Conservation (phyloP, 30 jellyfish, hydroid and myxozoan genomes). For the Aurelia aurita region DNA sequence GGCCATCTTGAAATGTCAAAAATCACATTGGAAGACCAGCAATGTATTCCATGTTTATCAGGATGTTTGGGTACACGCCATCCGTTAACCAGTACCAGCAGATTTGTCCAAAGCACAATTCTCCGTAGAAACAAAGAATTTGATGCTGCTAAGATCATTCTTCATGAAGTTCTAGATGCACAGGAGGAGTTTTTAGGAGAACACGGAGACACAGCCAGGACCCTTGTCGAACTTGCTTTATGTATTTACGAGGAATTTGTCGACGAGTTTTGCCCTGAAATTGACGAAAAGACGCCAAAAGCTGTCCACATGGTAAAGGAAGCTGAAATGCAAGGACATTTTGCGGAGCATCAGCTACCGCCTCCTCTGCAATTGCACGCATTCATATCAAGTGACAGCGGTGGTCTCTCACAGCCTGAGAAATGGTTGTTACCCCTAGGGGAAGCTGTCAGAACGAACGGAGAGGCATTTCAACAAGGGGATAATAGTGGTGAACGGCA, state of each 20-base stretch:
- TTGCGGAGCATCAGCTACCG: too few relatives aligned
- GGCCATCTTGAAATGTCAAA: too few relatives aligned
- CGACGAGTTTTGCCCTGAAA: background rate
- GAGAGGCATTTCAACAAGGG: too few relatives aligned
- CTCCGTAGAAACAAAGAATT: slow-evolving; percentile 3
- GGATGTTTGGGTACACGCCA: slow-evolving; percentile 20
- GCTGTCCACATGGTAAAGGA: background rate
- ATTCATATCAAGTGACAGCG: too few relatives aligned
- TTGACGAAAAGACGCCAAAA: background rate
- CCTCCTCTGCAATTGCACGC: too few relatives aligned
- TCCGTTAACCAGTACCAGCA: slow-evolving; percentile 39
- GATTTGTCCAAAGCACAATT: background rate
- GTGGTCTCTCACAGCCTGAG: too few relatives aligned
- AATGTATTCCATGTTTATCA: background rate
- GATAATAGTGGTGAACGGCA: too few relatives aligned
- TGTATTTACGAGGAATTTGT: slow-evolving; percentile 11
- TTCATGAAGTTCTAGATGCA: slow-evolving; percentile 29
- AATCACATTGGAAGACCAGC: too few relatives aligned
- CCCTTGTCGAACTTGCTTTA: slow-evolving; percentile 31
- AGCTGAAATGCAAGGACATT: too few relatives aligned
- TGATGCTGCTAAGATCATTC: slow-evolving; percentile 18
- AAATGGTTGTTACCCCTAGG: too few relatives aligned
- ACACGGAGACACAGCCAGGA: slow-evolving; percentile 56
- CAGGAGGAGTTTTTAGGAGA: slow-evolving; percentile 36
- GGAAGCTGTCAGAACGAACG: too few relatives aligned